These are phyloP conservation scores for Piezodorus guildinii DNA, from an alignment of 1,140 invertebrate species.

Conservation along the genomic window DNA sequence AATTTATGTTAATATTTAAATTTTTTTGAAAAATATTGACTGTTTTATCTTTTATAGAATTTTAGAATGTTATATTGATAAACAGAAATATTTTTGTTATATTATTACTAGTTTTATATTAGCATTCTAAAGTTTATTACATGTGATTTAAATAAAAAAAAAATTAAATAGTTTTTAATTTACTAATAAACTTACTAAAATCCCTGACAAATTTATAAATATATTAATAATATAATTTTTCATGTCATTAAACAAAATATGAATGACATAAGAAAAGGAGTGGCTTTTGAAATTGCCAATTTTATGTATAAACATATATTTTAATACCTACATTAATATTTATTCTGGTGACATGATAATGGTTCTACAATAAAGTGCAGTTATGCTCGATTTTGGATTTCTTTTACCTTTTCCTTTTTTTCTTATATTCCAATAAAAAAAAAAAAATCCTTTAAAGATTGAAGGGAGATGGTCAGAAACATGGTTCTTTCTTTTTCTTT, in stretches of 20 bases:
- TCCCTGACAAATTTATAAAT: no score
- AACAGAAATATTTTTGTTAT: background rate
- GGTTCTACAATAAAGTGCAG: constrained; percentile 1
- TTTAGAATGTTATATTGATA: background rate
- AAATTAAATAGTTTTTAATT: background rate
- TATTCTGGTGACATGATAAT: constrained; percentile 9
- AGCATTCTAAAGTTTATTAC: background rate
- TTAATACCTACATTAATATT: constrained; percentile 1
- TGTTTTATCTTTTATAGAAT: background rate
- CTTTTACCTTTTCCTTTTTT: background rate
- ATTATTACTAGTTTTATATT: background rate
- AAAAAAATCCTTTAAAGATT: no score
- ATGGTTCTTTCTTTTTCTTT: no score
- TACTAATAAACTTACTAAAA: background rate
- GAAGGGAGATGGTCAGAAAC: no score
- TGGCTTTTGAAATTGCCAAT: no score
- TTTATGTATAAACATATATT: background rate
- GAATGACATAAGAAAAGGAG: no score
- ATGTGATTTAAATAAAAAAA: background rate
- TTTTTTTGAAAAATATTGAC: constrained; percentile 1
- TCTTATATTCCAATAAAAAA: background rate
- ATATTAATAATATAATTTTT: constrained; percentile 4
- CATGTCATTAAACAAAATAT: no score
- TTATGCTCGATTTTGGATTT: background rate
- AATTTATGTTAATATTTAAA: background rate